Conservation (phyloP, 2,888 invertebrate genomes). For the Apomyelois bistriatella region DNA sequence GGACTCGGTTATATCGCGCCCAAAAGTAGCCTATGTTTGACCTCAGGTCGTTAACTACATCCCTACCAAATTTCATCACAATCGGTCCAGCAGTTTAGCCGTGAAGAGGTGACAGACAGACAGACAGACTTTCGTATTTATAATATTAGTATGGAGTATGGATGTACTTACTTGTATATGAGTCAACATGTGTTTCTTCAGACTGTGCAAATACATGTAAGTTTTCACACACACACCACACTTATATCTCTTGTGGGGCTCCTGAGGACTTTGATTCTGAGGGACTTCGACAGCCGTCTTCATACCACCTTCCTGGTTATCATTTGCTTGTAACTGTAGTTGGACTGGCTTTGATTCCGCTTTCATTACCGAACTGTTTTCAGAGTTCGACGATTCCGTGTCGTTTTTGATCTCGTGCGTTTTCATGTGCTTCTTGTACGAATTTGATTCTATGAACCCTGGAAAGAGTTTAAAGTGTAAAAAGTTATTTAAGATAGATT, state of each 20-base stretch:
- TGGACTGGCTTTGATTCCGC: constrained; percentile 20
- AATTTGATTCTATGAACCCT: constrained; percentile 64
- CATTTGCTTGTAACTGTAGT: constrained; percentile 24
- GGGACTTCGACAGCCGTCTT: constrained; percentile 24
- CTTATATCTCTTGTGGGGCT: constrained; percentile 53
- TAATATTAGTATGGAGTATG: too few relatives aligned
- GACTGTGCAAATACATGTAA: constrained; percentile 69
- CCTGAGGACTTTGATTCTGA: constrained; percentile 16
- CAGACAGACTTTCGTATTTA: too few relatives aligned
- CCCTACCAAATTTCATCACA: too few relatives aligned
- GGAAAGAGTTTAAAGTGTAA: constrained; percentile 12
- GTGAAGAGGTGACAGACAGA: too few relatives aligned
- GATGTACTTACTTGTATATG: constrained; percentile 53
- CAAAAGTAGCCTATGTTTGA: too few relatives aligned
- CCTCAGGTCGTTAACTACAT: too few relatives aligned
- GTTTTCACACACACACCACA: constrained; percentile 70
- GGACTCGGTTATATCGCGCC: too few relatives aligned
- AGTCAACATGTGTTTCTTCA: constrained; percentile 70
- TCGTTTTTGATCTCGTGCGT: constrained; percentile 54
- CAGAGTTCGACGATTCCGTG: constrained; percentile 33
- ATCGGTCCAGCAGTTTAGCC: too few relatives aligned
- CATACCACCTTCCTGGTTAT: constrained; percentile 8
- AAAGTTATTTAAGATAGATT: too few relatives aligned
- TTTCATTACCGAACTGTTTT: constrained; percentile 30
- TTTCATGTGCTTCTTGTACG: constrained; percentile 69